These are phyloP conservation scores for Pseudomyrmex cubaensis DNA, from an alignment of 1,140 invertebrate species.

Conservation along the genomic window DNA sequence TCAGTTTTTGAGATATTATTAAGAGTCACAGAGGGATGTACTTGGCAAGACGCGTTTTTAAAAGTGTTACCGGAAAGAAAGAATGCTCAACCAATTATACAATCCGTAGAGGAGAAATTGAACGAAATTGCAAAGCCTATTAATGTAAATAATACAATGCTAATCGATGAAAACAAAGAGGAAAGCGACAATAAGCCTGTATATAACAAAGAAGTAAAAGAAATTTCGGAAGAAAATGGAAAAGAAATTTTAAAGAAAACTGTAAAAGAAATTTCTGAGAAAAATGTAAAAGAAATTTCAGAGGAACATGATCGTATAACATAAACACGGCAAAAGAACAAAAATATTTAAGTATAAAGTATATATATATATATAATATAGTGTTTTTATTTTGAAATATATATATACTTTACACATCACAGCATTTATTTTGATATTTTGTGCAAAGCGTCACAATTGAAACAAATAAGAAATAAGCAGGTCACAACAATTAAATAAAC, in stretches of 20 bases:
- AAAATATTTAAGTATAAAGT: background rate
- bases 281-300: no score
- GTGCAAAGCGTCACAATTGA: background rate
- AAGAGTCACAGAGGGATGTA: conserved; percentile 90
- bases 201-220: background rate
- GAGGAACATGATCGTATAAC: background rate
- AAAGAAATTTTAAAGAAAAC: no score
- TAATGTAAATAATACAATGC: conserved; percentile 3
- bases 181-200: background rate
- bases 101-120: conserved; percentile 24
- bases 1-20: conserved; percentile 97
- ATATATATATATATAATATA: background rate
- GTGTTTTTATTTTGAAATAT: background rate
- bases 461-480: no score
- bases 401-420: no score
- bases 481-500: no score
- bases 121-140: background rate
- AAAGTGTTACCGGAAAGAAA: conserved; percentile 92
- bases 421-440: no score
- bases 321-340: background rate
- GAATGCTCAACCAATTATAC: conserved; percentile 86
- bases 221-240: background rate
- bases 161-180: background rate
- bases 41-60: conserved; percentile 95
- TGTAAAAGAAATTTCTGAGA: no score